Evolutionary conservation across 2,113 vertebrate genomes (phyloP).

Genomic region (Tachysurus vachellii): DNA sequence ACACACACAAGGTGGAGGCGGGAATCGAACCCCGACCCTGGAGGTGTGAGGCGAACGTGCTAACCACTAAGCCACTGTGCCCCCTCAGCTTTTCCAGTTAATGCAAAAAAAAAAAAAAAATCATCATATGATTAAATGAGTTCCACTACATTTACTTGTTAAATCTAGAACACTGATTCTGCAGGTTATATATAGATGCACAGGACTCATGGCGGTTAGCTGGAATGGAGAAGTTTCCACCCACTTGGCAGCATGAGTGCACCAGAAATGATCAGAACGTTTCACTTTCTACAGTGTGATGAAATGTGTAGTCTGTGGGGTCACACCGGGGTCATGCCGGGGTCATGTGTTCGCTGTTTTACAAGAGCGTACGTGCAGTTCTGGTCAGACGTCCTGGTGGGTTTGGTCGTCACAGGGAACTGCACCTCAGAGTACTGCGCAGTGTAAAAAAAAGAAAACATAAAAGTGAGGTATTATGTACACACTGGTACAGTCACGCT

Average conservation of each 20-base stretch:
- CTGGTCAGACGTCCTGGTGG: too few relatives aligned
- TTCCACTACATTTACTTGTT: not conserved
- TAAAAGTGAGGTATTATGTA: too few relatives aligned
- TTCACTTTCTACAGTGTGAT: not conserved
- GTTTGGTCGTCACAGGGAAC: not conserved
- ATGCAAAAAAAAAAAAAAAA: too few relatives aligned
- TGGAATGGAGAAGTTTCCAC: not conserved
- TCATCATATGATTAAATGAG: not conserved
- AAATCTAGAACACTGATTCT: not conserved
- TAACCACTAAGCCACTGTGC: too few relatives aligned
- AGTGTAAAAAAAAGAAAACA: too few relatives aligned
- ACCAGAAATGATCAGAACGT: not conserved
- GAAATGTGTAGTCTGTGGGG: not conserved
- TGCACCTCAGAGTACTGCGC: constrained; percentile 33
- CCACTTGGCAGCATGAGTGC: not conserved
- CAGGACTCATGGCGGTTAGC: not conserved
- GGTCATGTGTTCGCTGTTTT: not conserved
- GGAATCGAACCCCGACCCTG: too few relatives aligned
- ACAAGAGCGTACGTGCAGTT: constrained; percentile 10
- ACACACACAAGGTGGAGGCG: too few relatives aligned
- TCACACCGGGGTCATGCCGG: not conserved
- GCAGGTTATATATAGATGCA: not conserved
- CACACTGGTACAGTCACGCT: too few relatives aligned
- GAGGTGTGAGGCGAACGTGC: too few relatives aligned
- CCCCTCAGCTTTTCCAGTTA: too few relatives aligned